Base-by-base conservation (phyloP, 2,888 invertebrate species). In the Tenodera sinensis region DNA sequence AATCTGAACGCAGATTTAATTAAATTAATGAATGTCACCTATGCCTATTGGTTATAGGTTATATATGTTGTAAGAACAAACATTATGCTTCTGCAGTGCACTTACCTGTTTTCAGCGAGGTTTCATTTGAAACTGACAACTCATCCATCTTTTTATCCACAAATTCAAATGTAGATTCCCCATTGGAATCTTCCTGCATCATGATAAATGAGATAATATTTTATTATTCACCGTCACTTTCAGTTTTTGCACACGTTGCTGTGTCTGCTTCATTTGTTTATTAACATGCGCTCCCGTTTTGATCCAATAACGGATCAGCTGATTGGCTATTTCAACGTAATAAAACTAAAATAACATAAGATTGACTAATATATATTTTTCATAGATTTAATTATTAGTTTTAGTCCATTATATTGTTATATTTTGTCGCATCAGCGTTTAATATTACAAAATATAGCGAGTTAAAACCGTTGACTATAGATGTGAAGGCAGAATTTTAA, bases 81-180 rank as follows among this genome's bases (percentile, higher is more conserved):
- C 14, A 83, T n/a, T 83, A 3, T 83, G 7, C 83, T 28, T n/a
- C 83, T 30, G 30, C 54, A n/a, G 25, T 8, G 12, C 25, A 83
- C 84, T 28, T 28, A 88, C 89, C 89, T 84, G 87, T 30, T 89
- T 89, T 91, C 92, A 92, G 92, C 91, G 92, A 92, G 90, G 92
- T 92, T 85, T 92, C 92, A 54, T 90, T 91, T 88, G 91, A 91
- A 83, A 90, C 84, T 90, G 89, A 89, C 85, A 89, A 25, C 27
- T 88, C 90, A 82, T 90, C 91, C 91, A 90, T 28, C 88, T 91
- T 91, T 91, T 93, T 93, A 89, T 94, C 93, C 47, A 94, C 93
- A 90, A 94, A 93, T 92, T 94, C 94, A 91, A 94, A 94, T 8
- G 93, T 93, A 83, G 92, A 92, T 89, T 93, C 93, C 28, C 93